A percentile compares a stretch with the other conserved stretches of the same genome.
phyloP scores from a whole-genome alignment of 1,140 invertebrate genomes.

The Halesus radiatus region DNA sequence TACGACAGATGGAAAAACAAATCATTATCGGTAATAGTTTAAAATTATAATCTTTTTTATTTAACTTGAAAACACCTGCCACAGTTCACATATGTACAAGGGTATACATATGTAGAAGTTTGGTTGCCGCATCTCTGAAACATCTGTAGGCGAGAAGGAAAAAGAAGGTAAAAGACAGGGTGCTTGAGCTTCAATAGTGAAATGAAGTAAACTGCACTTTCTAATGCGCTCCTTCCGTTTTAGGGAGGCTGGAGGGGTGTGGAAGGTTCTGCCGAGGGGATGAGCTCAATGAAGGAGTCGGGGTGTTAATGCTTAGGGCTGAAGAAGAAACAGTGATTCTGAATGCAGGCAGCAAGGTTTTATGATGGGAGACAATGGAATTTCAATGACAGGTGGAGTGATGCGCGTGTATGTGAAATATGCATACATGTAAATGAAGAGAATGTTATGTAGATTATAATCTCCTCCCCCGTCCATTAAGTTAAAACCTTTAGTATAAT shows the following conservation, averaged over 20 bases:
- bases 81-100: too few species aligned
- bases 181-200: constrained; percentile 2
- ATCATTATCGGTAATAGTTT: too few species aligned
- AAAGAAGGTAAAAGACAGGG: background rate
- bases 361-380: constrained; percentile 20
- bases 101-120: too few species aligned
- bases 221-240: constrained; percentile 46
- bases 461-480: background rate
- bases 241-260: background rate
- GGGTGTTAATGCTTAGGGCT: constrained; percentile 20
- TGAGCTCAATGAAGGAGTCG: constrained; percentile 2
- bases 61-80: too few species aligned
- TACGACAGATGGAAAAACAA: too few species aligned
- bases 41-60: too few species aligned
- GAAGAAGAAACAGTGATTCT: background rate
- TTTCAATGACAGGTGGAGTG: constrained; percentile 19
- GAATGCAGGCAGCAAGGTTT: background rate
- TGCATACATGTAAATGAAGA: background rate
- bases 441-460: background rate
- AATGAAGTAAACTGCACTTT: constrained; percentile 49
- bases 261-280: background rate
- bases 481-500: background rate
- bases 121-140: too few species aligned
- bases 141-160: too few species aligned
- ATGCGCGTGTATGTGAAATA: background rate